A percentile compares a stretch with the other conserved stretches of the same genome.
Conservation (phyloP, 2,797 vertebrate species). For the Lacerta viridis region DNA sequence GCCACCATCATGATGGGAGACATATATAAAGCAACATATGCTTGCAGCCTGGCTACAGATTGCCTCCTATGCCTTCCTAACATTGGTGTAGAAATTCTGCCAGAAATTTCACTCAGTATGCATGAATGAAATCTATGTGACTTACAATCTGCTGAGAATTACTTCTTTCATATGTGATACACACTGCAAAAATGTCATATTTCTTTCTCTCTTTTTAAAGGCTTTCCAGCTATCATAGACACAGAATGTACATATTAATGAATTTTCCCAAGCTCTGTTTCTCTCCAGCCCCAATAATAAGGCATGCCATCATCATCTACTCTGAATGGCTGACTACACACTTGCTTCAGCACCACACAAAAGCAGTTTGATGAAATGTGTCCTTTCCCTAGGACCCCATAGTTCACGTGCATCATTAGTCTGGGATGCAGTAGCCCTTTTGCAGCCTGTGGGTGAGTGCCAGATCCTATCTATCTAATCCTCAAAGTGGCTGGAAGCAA, state of each 20-base stretch:
- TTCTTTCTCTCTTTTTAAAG: background rate
- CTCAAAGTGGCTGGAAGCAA: background rate
- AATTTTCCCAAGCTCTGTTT: background rate
- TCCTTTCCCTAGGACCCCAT: background rate
- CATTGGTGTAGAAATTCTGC: background rate
- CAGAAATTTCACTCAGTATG: background rate
- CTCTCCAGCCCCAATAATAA: background rate
- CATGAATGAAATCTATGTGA: background rate
- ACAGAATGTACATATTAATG: background rate
- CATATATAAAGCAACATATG: background rate
- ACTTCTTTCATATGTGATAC: background rate
- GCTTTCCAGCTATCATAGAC: background rate
- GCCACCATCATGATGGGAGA: background rate
- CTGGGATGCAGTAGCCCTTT: background rate
- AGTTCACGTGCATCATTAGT: background rate
- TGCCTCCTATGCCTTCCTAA: background rate
- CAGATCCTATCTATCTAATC: conserved; percentile 16
- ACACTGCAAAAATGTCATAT: background rate
- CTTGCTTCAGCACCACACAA: conserved; percentile 10
- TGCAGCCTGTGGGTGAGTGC: background rate
- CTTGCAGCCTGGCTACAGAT: background rate
- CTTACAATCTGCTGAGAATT: background rate
- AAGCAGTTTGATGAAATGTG: conserved; percentile 16
- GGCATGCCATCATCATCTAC: background rate
- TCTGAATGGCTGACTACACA: background rate